A percentile compares a stretch with the other conserved stretches of the same genome.
phyloP scores from a whole-genome alignment of 1,140 invertebrate genomes.

The Wiebesia pumilae region DNA sequence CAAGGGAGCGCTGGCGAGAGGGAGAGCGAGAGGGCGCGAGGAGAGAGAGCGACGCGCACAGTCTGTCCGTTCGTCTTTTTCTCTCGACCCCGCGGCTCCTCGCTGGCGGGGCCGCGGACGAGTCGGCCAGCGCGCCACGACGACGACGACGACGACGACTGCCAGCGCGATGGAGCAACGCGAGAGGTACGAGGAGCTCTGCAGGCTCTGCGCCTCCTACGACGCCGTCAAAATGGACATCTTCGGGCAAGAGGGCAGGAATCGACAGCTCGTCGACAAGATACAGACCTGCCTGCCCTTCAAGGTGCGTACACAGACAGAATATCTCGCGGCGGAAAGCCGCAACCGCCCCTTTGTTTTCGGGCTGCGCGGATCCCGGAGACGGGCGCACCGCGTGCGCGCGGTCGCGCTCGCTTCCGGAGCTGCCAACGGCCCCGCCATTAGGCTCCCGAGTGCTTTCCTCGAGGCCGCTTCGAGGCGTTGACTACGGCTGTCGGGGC shows the following conservation, averaged over 20 bases:
- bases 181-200: slow-evolving; percentile 73
- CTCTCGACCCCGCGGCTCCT: slow-evolving; percentile 12
- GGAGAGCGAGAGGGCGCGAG: background rate
- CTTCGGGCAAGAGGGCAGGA: slow-evolving; percentile 74
- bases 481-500: background rate
- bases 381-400: background rate
- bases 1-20: background rate
- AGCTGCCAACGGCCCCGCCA: background rate
- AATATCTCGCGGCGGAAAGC: too few relatives aligned
- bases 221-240: slow-evolving; percentile 75
- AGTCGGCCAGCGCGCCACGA: slow-evolving; percentile 23
- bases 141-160: slow-evolving; percentile 1
- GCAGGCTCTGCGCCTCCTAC: slow-evolving; percentile 75
- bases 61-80: background rate
- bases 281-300: slow-evolving; percentile 75
- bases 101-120: slow-evolving; percentile 27
- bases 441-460: background rate
- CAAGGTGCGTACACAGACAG: slow-evolving; percentile 64
- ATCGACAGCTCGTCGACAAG: slow-evolving; percentile 74
- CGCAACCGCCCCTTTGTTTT: background rate
- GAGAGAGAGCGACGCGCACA: background rate
- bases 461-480: too few relatives aligned
- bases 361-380: too few relatives aligned
- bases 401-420: background rate
- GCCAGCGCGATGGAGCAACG: slow-evolving; percentile 62